These are phyloP conservation scores for Trichogramma evanescens DNA, from an alignment of 2,888 invertebrate genomes.

Conservation along the genomic window DNA sequence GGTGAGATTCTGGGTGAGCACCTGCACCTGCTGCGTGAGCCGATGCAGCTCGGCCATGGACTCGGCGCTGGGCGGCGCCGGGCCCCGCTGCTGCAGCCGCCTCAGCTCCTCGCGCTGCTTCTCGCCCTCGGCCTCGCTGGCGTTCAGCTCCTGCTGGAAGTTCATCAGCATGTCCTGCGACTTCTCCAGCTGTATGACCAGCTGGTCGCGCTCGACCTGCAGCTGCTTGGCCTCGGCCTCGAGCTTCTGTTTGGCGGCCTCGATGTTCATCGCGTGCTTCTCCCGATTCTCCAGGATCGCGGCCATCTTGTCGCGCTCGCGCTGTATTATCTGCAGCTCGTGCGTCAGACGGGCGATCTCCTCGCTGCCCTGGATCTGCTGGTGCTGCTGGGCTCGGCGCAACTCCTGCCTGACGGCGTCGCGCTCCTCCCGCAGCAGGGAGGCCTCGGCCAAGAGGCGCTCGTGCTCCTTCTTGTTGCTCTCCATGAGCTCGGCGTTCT, in stretches of 20 bases:
- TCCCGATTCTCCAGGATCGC: slow-evolving; percentile 72
- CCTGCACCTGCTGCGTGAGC: slow-evolving; percentile 63
- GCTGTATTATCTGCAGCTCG: slow-evolving; percentile 63
- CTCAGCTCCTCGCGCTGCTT: slow-evolving; percentile 73
- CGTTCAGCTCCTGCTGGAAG: slow-evolving; percentile 84
- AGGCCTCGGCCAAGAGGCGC: slow-evolving; percentile 72
- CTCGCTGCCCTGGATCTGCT: slow-evolving; percentile 64
- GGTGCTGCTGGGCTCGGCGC: slow-evolving; percentile 56
- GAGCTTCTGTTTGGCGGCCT: slow-evolving; percentile 77
- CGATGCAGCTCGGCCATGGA: slow-evolving; percentile 62
- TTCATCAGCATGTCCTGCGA: slow-evolving; percentile 88
- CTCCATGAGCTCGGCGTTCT: slow-evolving; percentile 77
- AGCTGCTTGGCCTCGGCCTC: slow-evolving; percentile 81
- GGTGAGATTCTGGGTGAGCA: slow-evolving; percentile 50
- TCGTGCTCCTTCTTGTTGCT: slow-evolving; percentile 79
- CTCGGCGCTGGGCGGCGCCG: slow-evolving; percentile 48
- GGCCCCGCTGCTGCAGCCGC: slow-evolving; percentile 63
- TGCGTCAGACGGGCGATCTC: slow-evolving; percentile 67
- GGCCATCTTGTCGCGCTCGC: slow-evolving; percentile 72
- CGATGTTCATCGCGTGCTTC: slow-evolving; percentile 71
- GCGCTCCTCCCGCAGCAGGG: slow-evolving; percentile 74
- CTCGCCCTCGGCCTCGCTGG: slow-evolving; percentile 75
- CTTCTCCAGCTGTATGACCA: slow-evolving; percentile 84
- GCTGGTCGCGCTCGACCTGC: slow-evolving; percentile 76
- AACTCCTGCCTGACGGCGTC: slow-evolving; percentile 66